These are phyloP conservation scores for Pimpla rufipes DNA, from an alignment of 2,888 invertebrate species.

Conservation along the genomic window DNA sequence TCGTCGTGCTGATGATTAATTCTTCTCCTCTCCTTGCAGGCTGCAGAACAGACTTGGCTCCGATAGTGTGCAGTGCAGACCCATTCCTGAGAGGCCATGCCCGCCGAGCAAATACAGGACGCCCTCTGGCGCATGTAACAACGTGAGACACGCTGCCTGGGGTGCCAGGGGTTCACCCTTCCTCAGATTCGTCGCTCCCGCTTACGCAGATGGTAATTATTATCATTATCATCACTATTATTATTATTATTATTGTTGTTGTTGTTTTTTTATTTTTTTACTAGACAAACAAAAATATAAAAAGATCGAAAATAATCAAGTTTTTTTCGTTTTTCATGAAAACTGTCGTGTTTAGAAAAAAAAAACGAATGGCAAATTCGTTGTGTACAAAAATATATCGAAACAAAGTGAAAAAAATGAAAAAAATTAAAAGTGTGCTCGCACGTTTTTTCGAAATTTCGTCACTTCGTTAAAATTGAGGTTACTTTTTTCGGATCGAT, in stretches of 20 bases:
- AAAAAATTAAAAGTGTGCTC: too few relatives aligned
- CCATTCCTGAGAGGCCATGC: constrained; percentile 88
- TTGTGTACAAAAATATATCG: too few relatives aligned
- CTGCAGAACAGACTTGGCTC: constrained; percentile 65
- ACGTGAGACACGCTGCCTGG: constrained; percentile 94
- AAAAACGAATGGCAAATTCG: too few relatives aligned
- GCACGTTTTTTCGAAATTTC: too few relatives aligned
- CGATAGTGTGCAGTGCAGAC: constrained; percentile 74
- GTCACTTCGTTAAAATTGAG: too few relatives aligned
- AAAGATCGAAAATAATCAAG: too few relatives aligned
- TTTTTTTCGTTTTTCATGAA: too few relatives aligned
- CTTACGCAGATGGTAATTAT: constrained; percentile 91
- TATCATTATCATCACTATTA: not conserved
- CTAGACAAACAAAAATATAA: too few relatives aligned
- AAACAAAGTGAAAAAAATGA: too few relatives aligned
- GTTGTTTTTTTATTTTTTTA: too few relatives aligned
- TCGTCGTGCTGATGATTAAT: not conserved
- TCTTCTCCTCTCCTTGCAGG: not conserved
- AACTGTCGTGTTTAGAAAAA: too few relatives aligned
- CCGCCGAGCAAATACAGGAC: constrained; percentile 94
- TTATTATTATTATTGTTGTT: not conserved
- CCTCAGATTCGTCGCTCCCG: constrained; percentile 90
- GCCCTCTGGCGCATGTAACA: constrained; percentile 95
- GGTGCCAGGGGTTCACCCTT: constrained; percentile 93
- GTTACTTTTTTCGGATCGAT: too few relatives aligned